Evolutionary conservation across 1,140 invertebrate genomes (phyloP).

Genomic region (Camponotus vicinus): DNA sequence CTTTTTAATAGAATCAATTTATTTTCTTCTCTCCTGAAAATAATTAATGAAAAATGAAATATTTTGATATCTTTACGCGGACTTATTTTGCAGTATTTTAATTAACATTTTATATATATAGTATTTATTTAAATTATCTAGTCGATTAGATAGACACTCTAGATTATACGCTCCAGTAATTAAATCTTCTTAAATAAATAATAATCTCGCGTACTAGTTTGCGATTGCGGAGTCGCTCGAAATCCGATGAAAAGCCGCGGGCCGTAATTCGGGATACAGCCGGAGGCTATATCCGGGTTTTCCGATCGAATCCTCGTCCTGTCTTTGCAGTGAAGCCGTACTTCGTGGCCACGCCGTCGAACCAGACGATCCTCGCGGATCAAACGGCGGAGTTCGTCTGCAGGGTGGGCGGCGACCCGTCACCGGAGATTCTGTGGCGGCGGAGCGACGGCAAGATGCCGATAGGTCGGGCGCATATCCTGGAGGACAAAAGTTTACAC

Average conservation of each 20-base stretch:
- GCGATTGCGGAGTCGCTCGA: neutral
- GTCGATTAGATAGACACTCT: neutral
- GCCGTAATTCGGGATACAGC: constrained; percentile 24
- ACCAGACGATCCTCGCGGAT: constrained; percentile 93
- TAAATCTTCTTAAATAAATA: constrained; percentile 39
- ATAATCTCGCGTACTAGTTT: constrained; percentile 13
- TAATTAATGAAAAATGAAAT: neutral
- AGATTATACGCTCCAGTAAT: neutral
- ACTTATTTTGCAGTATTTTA: neutral
- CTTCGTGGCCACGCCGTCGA: constrained; percentile 94
- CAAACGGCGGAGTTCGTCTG: constrained; percentile 95
- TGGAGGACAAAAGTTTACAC: constrained; percentile 91
- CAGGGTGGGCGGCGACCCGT: constrained; percentile 95
- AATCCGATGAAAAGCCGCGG: constrained; percentile 50
- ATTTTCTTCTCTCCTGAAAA: neutral
- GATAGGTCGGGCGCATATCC: constrained; percentile 90
- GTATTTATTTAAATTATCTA: neutral
- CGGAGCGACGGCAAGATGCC: constrained; percentile 95
- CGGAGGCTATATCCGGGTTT: neutral
- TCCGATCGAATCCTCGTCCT: constrained; percentile 63
- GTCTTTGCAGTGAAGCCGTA: constrained; percentile 93
- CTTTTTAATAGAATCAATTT: neutral
- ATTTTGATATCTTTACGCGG: neutral
- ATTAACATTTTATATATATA: neutral
- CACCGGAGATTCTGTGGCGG: constrained; percentile 95